Conservation (phyloP, 2,797 vertebrate species). For the Alcedo atthis region DNA sequence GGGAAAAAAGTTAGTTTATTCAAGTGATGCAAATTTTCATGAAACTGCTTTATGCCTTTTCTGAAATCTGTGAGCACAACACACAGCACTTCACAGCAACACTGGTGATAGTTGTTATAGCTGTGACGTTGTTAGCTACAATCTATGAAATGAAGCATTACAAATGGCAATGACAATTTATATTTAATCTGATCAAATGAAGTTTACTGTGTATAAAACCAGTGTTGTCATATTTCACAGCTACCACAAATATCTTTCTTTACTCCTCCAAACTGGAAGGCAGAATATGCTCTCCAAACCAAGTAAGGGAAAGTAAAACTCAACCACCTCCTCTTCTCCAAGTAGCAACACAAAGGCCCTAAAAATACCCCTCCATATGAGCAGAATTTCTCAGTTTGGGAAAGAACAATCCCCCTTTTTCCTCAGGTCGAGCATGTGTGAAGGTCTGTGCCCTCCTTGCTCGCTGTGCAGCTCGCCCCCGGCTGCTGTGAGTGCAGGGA, state of each 20-base stretch:
- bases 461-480: not conserved
- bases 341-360: constrained; percentile 40
- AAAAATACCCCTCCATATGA: constrained; percentile 57
- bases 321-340: not conserved
- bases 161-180: not conserved
- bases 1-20: not conserved
- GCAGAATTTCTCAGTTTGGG: constrained; percentile 31
- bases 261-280: not conserved
- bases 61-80: not conserved
- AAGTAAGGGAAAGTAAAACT: constrained; percentile 25
- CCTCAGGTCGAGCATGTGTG: not conserved
- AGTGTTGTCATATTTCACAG: constrained; percentile 14
- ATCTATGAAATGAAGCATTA: not conserved
- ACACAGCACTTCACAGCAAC: not conserved
- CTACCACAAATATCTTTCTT: not conserved
- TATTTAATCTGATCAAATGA: not conserved
- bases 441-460: not conserved
- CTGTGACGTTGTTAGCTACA: not conserved
- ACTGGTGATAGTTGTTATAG: not conserved
- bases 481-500: not conserved
- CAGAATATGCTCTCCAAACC: constrained; percentile 22
- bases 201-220: not conserved
- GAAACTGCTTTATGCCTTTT: not conserved
- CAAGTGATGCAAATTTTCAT: not conserved
- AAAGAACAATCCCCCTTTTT: not conserved